These are phyloP conservation scores for Pantherophis vulpinus DNA, from an alignment of 2,797 vertebrate species.

Conservation along the genomic window DNA sequence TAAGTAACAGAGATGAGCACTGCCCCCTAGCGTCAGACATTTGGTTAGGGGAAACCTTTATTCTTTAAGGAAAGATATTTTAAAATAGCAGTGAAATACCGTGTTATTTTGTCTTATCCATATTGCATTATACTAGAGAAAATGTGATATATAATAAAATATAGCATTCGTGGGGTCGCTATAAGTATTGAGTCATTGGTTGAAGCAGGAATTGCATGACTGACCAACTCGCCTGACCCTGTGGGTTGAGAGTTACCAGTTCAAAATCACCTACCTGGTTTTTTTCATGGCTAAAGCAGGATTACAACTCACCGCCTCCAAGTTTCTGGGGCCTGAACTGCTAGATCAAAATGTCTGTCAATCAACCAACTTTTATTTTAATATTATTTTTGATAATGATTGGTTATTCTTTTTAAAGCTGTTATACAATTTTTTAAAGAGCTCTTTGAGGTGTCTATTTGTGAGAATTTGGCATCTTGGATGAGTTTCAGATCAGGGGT, in stretches of 20 bases:
- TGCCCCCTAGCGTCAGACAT: background rate
- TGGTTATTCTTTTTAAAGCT: background rate
- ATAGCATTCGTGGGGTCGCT: background rate
- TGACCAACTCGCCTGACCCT: background rate
- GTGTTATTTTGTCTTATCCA: background rate
- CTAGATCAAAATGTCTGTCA: background rate
- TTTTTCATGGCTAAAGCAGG: background rate
- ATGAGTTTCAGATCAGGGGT: background rate
- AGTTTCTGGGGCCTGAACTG: background rate
- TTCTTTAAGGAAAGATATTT: background rate
- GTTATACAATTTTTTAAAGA: background rate
- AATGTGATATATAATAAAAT: background rate
- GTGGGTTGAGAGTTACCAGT: background rate
- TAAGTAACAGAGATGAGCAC: background rate
- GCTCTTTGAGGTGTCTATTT: background rate
- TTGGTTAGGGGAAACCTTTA: background rate
- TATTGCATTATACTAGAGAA: background rate
- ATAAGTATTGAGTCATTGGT: background rate
- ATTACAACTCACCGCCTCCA: background rate
- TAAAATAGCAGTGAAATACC: background rate
- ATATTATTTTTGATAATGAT: background rate
- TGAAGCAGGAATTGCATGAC: background rate
- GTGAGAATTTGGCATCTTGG: background rate
- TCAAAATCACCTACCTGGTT: background rate
- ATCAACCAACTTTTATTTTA: background rate